Conservation (phyloP, 2,888 invertebrate genomes). For the Tipula vernalis region DNA sequence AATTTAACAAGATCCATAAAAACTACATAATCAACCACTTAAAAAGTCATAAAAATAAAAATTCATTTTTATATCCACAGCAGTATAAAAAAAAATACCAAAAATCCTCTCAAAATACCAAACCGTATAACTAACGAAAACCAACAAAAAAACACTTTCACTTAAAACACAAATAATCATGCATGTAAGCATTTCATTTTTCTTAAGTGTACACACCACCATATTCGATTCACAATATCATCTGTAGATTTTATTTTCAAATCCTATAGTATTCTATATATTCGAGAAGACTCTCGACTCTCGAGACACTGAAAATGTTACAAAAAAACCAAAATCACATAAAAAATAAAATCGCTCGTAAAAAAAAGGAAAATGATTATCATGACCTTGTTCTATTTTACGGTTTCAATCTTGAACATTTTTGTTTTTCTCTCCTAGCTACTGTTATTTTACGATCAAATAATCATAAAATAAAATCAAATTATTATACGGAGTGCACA, state of each 20-base stretch:
- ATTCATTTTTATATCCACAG: constrained; percentile 4
- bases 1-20: neutral
- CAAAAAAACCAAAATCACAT: neutral
- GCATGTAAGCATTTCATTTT: neutral
- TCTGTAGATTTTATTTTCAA: neutral
- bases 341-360: constrained; percentile 6
- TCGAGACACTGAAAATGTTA: neutral
- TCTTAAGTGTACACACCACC: neutral
- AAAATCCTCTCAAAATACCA: neutral
- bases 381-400: constrained; percentile 7
- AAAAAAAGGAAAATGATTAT: constrained; percentile 7
- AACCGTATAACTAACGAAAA: neutral
- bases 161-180: neutral
- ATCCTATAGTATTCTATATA: neutral
- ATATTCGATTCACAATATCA: neutral
- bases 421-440: neutral
- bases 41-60: neutral
- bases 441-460: neutral
- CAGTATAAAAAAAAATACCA: neutral
- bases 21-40: constrained; percentile 4
- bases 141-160: neutral
- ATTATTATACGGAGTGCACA: neutral
- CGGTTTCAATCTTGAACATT: neutral
- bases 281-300: neutral
- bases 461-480: constrained; percentile 5